These are phyloP conservation scores for Ooceraea biroi DNA, from an alignment of 1,140 invertebrate species.

Conservation along the genomic window DNA sequence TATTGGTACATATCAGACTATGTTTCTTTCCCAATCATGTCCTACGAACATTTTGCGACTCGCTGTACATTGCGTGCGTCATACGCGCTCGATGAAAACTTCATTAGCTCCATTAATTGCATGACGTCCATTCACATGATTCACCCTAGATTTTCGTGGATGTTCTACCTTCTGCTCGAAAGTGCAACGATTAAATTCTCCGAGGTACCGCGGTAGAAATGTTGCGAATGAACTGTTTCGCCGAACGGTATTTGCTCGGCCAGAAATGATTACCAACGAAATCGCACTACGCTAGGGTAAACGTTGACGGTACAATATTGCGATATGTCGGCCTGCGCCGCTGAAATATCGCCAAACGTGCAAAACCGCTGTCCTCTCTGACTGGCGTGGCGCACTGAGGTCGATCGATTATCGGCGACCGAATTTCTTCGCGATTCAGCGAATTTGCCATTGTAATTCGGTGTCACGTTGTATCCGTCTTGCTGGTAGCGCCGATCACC, in stretches of 20 bases:
- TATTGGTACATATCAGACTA: neutral
- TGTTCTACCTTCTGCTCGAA: slow-evolving; percentile 49
- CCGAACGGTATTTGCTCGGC: slow-evolving; percentile 57
- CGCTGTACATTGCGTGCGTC: neutral
- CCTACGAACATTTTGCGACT: neutral
- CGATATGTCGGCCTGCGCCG: slow-evolving; percentile 55
- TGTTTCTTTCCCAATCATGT: neutral
- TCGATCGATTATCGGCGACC: slow-evolving; percentile 70
- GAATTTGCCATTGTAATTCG: slow-evolving; percentile 64
- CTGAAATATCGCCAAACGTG: slow-evolving; percentile 71
- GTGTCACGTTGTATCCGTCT: slow-evolving; percentile 37
- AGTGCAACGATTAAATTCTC: slow-evolving; percentile 64
- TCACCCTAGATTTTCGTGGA: neutral
- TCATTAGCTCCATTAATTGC: slow-evolving; percentile 28
- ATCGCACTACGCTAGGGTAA: slow-evolving; percentile 63
- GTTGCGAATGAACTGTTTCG: slow-evolving; percentile 53
- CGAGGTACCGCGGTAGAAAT: slow-evolving; percentile 38
- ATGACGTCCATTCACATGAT: slow-evolving; percentile 6
- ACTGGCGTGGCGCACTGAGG: slow-evolving; percentile 33
- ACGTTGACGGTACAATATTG: slow-evolving; percentile 73
- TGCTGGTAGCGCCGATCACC: neutral
- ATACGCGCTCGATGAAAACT: neutral
- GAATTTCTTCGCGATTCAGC: slow-evolving; percentile 73
- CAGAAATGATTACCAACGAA: slow-evolving; percentile 70
- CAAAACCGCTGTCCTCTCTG: slow-evolving; percentile 53